These are phyloP conservation scores for Sitobion miscanthi DNA, from an alignment of 1,140 invertebrate genomes.

Conservation along the genomic window DNA sequence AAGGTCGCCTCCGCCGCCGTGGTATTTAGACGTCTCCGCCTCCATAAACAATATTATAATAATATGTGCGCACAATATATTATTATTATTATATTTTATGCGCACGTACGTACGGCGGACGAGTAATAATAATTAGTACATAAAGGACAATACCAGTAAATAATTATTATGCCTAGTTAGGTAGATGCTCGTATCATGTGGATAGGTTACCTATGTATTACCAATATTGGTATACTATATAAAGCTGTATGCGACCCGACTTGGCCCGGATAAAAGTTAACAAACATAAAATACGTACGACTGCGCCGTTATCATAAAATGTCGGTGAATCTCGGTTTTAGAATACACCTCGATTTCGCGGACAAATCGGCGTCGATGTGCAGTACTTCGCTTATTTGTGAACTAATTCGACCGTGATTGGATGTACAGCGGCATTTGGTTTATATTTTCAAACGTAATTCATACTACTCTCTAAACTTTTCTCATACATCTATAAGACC, in stretches of 20 bases:
- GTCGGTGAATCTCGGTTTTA: not conserved
- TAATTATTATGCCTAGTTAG: not conserved
- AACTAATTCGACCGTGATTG: not conserved
- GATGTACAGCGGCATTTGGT: not conserved
- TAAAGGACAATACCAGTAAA: not conserved
- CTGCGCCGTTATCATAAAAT: too few relatives aligned
- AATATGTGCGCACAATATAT: not conserved
- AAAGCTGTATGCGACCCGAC: fast-evolving
- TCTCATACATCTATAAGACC: not conserved
- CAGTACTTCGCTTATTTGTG: not conserved
- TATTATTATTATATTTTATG: not conserved
- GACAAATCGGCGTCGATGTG: not conserved
- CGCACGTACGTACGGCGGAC: not conserved
- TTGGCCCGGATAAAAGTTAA: not conserved
- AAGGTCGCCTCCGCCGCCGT: not conserved
- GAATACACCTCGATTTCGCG: not conserved
- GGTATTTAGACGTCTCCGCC: constrained; percentile 18
- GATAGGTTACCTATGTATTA: not conserved
- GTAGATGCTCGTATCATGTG: not conserved
- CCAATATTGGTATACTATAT: not conserved
- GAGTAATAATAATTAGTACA: not conserved
- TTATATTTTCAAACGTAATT: not conserved
- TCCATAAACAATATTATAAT: not conserved
- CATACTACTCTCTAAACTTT: not conserved
- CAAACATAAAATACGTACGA: not conserved